Evolutionary conservation across 1,140 invertebrate genomes (phyloP), one percentile per base, ranked within the genome.

Genomic region (Conus betulinus): DNA sequence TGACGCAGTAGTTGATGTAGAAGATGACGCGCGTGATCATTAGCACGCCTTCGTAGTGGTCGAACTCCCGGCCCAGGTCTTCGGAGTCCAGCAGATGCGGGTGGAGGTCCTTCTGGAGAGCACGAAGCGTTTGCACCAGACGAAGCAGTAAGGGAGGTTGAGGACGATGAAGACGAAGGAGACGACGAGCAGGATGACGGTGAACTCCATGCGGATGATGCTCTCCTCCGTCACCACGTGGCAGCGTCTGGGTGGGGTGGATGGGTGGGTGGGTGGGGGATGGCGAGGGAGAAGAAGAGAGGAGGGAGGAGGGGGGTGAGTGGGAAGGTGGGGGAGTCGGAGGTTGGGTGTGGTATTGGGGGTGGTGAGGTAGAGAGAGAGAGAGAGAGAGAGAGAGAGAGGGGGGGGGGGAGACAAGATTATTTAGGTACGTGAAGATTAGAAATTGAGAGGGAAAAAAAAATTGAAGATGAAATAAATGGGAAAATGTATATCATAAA

Each of bases 1-100:
- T 94, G 13, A 93, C 90, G 51, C 92, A 93, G 79, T 94, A 94
- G 88, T 93, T 94, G 63, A 94, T 86, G 88, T 92, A 93, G 87
- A 93, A 93, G 39, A 94, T 92, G n/a, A 92, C 93, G n/a, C 91
- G 88, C 23, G 93, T 91, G 52, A 94, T 90, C 74, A 78, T 76
- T 20, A 93, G 87, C 20, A 91, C 15, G 20, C 88, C 90, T 53
- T 91, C 78, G 27, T 51, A 52, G 78, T 79, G 27, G 27, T 79
- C 78, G 20, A 79, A 79, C 27, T 79, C 78, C 25, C 13, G 67
- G 6, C 17, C 67, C 13, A 76, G 71, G 39, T 85, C 52, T 23
- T 20, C 15, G 25, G 23, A 71, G 17, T 13, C 11, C 10, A 79
- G 83, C 15, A 84, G 83, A 84, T n/a, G 83, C 15, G 51, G 83